Evolutionary conservation across 2,888 invertebrate genomes (phyloP).

Genomic region (Callinectes sapidus): DNA sequence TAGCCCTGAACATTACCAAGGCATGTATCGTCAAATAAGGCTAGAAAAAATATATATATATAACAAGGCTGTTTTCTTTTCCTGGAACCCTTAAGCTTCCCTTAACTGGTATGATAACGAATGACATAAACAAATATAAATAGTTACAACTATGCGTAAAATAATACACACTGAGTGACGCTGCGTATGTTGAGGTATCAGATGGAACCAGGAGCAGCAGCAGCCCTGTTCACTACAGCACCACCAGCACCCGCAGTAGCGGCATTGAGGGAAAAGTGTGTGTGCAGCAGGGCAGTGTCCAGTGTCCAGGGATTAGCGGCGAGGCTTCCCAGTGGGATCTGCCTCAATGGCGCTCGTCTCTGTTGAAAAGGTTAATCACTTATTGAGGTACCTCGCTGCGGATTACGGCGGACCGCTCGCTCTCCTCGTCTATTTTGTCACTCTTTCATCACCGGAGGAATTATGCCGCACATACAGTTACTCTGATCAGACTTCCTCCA

Average conservation of each 20-base stretch:
- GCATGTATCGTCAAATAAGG: background rate
- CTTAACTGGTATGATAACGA: background rate
- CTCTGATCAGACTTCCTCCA: background rate
- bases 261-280: background rate
- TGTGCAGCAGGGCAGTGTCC: background rate
- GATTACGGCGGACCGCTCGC: constrained; percentile 28
- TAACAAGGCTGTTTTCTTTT: background rate
- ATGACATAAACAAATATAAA: background rate
- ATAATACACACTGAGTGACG: background rate
- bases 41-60: background rate
- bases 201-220: background rate
- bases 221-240: background rate
- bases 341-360: constrained; percentile 44
- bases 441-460: constrained; percentile 16
- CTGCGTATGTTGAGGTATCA: background rate
- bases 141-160: background rate
- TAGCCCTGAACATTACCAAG: background rate
- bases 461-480: constrained; percentile 12
- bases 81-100: background rate
- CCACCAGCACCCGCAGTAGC: background rate
- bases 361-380: constrained; percentile 52
- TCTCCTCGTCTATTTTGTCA: background rate
- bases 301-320: constrained; percentile 10
- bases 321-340: background rate
- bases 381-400: constrained; percentile 28